Conservation (phyloP, 2,797 vertebrate species). For the Muraenolepis orangiensis region DNA sequence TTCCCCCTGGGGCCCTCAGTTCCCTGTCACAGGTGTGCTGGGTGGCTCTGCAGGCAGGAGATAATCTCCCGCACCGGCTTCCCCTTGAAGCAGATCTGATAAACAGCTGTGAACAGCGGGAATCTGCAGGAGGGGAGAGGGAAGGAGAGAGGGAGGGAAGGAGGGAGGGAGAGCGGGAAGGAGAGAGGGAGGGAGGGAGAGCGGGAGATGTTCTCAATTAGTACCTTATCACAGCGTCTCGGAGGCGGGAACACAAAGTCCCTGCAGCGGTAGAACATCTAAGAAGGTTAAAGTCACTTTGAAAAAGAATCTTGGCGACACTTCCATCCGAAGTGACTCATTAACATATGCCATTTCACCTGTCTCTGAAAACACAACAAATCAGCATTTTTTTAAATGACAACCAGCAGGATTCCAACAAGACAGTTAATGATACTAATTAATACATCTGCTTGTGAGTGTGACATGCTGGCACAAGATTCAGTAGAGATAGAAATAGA, state of each 20-base stretch:
- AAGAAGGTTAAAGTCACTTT: background rate
- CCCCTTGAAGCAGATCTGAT: slow-evolving; percentile 86
- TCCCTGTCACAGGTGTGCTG: slow-evolving; percentile 76
- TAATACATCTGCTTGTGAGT: background rate
- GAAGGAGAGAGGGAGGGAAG: no score
- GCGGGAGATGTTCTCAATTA: background rate
- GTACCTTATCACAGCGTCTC: background rate
- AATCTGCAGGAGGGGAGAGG: no score
- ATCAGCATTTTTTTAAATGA: no score
- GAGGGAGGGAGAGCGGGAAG: background rate
- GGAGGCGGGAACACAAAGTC: background rate
- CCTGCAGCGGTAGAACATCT: background rate
- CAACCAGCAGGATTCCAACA: background rate
- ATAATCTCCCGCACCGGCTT: slow-evolving; percentile 82
- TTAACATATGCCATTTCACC: background rate
- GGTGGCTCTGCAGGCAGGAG: slow-evolving; percentile 85
- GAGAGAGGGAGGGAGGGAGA: background rate
- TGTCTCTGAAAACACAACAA: no score
- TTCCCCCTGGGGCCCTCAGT: background rate
- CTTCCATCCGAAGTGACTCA: background rate
- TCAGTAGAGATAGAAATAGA: background rate
- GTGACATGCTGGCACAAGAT: background rate
- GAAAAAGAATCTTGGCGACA: background rate
- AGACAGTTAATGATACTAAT: background rate
- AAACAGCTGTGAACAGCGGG: slow-evolving; percentile 84